Base-by-base conservation (phyloP, 2,888 invertebrate genomes). In the Coenonympha glycerion region DNA sequence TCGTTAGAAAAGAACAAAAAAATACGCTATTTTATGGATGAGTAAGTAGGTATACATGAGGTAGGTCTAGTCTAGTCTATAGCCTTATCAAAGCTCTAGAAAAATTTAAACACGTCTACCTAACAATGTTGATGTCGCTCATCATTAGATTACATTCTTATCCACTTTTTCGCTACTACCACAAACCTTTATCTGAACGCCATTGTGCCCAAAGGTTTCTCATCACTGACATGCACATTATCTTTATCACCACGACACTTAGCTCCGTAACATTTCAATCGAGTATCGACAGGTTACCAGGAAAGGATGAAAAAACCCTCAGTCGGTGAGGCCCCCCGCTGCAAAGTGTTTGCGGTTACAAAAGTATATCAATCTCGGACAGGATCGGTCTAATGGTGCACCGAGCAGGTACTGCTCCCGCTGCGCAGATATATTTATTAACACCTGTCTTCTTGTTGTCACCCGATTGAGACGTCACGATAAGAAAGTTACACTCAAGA, bases 311-410 rank as follows among this genome's bases (percentile, higher is more conserved):
- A 61, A 63, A 64, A 62, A 57, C 53, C 63, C 66, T 69, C 69
- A 71, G 71, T 73, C 75, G 73, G 69, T 59, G 59, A 57, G 59
- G 69, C 79, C 83, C 85, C 85, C 69, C 77, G 75, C 73, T 82
- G 54, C 68, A 62, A 62, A 64, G 68, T 64, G 73, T 79, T 84
- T 86, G 85, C 84, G 85, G 86, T 83, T 69, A 65, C 74, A 77
- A 79, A 81, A 72, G 79, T 80, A 81, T 84, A 81, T 84, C 82
- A 80, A 83, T 82, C 76, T 72, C 63, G 64, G 61, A 67, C 64
- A 57, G 58, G 19, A 53, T 50, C 26, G 61, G 67, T 66, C 66
- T 72, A 55, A 57, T 51, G 53, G 70, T 55, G 65, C 70, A 70
- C 71, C 72, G 73, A 71, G 65, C 66, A 67, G 69, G 65, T 71